Percentiles rank a stretch among this genome's conserved stretches.
Conservation (phyloP, 2,888 invertebrate genomes). For the Callinectes sapidus region DNA sequence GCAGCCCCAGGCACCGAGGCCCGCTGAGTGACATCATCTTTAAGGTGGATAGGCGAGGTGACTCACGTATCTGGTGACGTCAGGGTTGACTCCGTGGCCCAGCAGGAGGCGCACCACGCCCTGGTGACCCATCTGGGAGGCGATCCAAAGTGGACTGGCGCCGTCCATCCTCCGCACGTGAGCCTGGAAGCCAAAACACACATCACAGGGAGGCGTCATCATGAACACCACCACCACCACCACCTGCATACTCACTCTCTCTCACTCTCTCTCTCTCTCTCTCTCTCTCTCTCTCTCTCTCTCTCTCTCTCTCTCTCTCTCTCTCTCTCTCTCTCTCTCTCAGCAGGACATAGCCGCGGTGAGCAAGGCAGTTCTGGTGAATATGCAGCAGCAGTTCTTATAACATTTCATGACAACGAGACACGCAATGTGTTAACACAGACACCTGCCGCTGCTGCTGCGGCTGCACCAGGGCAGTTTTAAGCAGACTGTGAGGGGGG, state of each 20-base stretch:
- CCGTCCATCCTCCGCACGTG: conserved; percentile 76
- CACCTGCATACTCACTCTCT: not conserved
- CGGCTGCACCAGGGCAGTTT: not conserved
- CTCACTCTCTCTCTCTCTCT: too few relatives aligned
- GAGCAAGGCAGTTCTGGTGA: too few relatives aligned
- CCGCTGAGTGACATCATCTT: conserved; percentile 36
- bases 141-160: conserved; percentile 92
- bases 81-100: conserved; percentile 86
- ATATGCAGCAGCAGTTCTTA: too few relatives aligned
- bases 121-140: conserved; percentile 95
- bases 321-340: too few relatives aligned
- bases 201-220: not conserved
- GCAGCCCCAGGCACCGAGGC: conserved; percentile 9
- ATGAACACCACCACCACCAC: not conserved
- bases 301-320: too few relatives aligned
- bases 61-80: conserved; percentile 86
- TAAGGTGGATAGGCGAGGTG: not conserved
- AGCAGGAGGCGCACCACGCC: conserved; percentile 86
- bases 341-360: too few relatives aligned
- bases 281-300: too few relatives aligned
- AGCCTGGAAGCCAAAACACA: conserved; percentile 39
- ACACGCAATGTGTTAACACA: too few relatives aligned
- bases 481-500: not conserved
- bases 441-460: too few relatives aligned
- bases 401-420: too few relatives aligned